These are phyloP conservation scores for Antheraea mylitta DNA, from an alignment of 1,140 invertebrate genomes.

Conservation along the genomic window DNA sequence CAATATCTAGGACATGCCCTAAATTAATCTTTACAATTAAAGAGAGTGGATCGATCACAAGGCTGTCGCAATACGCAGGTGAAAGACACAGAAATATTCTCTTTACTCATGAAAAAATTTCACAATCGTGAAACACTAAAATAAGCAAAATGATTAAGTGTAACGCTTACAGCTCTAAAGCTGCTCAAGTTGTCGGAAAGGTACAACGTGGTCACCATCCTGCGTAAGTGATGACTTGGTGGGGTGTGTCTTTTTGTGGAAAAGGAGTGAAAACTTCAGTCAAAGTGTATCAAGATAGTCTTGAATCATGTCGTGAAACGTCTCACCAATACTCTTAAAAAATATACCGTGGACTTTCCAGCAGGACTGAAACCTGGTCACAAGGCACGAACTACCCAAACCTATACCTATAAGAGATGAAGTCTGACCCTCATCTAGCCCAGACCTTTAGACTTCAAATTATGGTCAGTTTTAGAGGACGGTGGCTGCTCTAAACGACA, in stretches of 20 bases:
- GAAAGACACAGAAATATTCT: constrained; percentile 13
- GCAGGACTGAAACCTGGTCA: too few species aligned
- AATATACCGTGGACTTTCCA: too few species aligned
- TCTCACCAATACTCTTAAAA: neutral
- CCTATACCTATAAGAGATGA: neutral
- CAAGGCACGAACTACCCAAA: constrained; percentile 1
- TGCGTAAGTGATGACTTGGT: constrained; percentile 18
- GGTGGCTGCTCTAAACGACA: neutral
- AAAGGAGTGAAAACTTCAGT: constrained; percentile 12
- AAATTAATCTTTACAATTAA: too few species aligned
- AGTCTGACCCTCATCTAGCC: neutral
- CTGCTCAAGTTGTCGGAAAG: constrained; percentile 3
- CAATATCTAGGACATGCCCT: too few species aligned
- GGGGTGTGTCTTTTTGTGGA: constrained; percentile 14
- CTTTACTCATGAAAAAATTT: constrained; percentile 16
- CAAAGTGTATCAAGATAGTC: constrained; percentile 6
- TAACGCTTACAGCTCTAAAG: constrained; percentile 14
- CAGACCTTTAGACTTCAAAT: constrained; percentile 6
- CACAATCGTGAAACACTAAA: constrained; percentile 4
- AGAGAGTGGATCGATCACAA: too few species aligned
- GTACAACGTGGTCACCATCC: constrained; percentile 18
- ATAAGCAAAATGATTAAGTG: constrained; percentile 17
- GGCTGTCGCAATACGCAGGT: too few species aligned
- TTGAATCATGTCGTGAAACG: neutral
- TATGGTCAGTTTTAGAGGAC: constrained; percentile 5